A percentile compares a stretch with the other conserved stretches of the same genome.
These are phyloP conservation scores for Mesocentrotus franciscanus DNA, from an alignment of 53 echinoderm and acorn worm species.

Conservation along the genomic window DNA sequence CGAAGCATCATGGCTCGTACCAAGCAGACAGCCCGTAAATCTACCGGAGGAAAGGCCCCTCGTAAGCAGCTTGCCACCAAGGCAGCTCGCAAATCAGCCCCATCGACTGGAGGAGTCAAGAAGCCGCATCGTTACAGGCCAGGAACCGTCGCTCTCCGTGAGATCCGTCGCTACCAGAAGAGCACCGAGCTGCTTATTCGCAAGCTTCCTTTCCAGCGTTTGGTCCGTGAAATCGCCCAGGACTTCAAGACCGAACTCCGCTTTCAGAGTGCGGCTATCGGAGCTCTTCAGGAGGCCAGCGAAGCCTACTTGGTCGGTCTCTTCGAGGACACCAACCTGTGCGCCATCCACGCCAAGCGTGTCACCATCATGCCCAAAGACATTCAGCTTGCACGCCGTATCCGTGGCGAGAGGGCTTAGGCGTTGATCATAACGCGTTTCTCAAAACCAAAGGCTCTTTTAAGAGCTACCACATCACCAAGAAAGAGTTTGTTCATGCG, in stretches of 20 bases:
- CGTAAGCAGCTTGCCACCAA: conserved; percentile 97
- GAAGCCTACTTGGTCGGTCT: conserved; percentile 94
- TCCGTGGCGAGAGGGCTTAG: conserved; percentile 81
- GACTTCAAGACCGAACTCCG: conserved; percentile 98
- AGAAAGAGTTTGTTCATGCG: conserved; percentile 35
- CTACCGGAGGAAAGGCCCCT: conserved; percentile 96
- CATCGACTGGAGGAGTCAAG: conserved; percentile 95
- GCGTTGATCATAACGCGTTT: background rate
- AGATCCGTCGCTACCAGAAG: conserved; percentile 98
- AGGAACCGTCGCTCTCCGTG: conserved; percentile 95
- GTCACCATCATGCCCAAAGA: conserved; percentile 99
- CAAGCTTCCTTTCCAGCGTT: conserved; percentile 96
- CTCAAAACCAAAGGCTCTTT: conserved; percentile 87
- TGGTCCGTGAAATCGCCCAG: conserved; percentile 98
- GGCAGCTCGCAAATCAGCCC: conserved; percentile 90
- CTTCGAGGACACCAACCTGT: conserved; percentile 99
- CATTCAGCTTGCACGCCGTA: conserved; percentile 96
- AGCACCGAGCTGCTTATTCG: conserved; percentile 98
- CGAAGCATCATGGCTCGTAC: conserved; percentile 88
- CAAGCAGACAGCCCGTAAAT: conserved; percentile 97
- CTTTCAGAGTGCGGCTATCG: conserved; percentile 97
- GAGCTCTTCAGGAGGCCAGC: conserved; percentile 93
- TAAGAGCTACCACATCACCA: conserved; percentile 87
- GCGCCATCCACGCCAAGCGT: conserved; percentile 99
- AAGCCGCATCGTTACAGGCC: conserved; percentile 98